Evolutionary conservation across 2,113 vertebrate species (phyloP), one percentile per base, ranked within the genome.

Genomic region (Dasypus novemcinctus): DNA sequence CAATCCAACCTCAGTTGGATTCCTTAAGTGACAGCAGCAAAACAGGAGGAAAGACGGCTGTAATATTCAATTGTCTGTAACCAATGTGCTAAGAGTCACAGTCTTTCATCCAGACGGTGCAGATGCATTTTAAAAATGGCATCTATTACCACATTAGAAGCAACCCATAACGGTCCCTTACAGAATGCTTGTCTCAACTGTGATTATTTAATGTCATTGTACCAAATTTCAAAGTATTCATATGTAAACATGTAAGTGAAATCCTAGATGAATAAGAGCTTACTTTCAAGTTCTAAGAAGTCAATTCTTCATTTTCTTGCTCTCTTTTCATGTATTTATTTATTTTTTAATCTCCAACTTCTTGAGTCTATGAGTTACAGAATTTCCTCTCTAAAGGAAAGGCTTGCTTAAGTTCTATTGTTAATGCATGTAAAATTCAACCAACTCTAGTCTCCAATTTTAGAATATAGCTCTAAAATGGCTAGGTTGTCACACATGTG

Each of bases 21-120:
- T 85, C 66, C n/a, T 41, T 78, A 76, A 94, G 76, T 49, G 72
- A 94, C 3, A 90, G 54, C 59, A 89, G 72, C 79, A 64, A 75
- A 43, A 93, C 81, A 75, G 88, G 79, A 80, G 88, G 91, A 95
- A 89, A 97, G 83, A 54, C 1, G 18, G 91, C 83, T 96, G 97
- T 97, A 95, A 97, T 97, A 97, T 93, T 97, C 97, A 97, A 95
- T 96, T 94, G 97, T 97, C 95, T 97, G 97, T 97, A 94, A 97
- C 97, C 95, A 93, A 84, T 97, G 97, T 85, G 79, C 96, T 88
- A 80, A 69, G 87, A 97, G 89, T 91, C 78, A 59, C 29, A 0
- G 64, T 96, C 95, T 97, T 97, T 97, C 94, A 97, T 97, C 68
- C 66, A 93, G 91, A 91, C 15, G 2, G 74, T 68, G 78, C 18